Conservation (phyloP, 2,797 vertebrate species). For the Psittacula echo region DNA sequence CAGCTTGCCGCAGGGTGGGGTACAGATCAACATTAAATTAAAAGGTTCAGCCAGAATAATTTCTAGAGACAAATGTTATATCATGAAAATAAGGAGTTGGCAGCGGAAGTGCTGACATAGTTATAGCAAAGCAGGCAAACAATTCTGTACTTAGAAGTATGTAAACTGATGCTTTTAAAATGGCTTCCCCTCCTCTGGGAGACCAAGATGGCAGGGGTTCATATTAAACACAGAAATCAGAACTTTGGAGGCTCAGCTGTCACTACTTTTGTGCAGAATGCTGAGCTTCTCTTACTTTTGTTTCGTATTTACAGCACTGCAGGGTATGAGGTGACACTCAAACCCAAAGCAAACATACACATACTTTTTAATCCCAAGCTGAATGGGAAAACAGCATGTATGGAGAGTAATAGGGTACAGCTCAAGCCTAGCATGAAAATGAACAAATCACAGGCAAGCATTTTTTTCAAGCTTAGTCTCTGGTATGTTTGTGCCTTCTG, state of each 20-base stretch:
- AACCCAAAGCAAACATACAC: constrained; percentile 51
- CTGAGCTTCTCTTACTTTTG: constrained; percentile 13
- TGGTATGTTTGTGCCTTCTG: constrained; percentile 40
- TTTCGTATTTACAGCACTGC: constrained; percentile 48
- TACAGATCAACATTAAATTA: constrained; percentile 37
- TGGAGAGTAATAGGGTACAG: constrained; percentile 57
- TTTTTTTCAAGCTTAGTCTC: constrained; percentile 41
- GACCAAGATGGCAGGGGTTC: neutral
- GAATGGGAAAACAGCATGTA: constrained; percentile 42
- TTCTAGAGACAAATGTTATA: constrained; percentile 36
- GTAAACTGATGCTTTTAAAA: constrained; percentile 49
- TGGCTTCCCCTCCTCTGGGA: neutral
- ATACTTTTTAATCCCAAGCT: constrained; percentile 41
- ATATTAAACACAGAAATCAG: constrained; percentile 28
- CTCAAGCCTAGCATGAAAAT: constrained; percentile 60
- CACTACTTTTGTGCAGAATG: constrained; percentile 50
- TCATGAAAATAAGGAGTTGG: constrained; percentile 12
- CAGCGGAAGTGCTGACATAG: constrained; percentile 43
- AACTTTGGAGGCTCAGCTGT: constrained; percentile 33
- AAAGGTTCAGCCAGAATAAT: constrained; percentile 25
- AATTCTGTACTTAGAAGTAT: neutral
- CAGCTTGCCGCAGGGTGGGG: neutral
- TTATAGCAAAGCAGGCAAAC: constrained; percentile 48
- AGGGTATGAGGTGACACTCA: constrained; percentile 37
- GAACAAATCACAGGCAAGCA: constrained; percentile 58